phyloP scores from a whole-genome alignment of 1,140 invertebrate genomes.

The Rhopalosiphum maidis region DNA sequence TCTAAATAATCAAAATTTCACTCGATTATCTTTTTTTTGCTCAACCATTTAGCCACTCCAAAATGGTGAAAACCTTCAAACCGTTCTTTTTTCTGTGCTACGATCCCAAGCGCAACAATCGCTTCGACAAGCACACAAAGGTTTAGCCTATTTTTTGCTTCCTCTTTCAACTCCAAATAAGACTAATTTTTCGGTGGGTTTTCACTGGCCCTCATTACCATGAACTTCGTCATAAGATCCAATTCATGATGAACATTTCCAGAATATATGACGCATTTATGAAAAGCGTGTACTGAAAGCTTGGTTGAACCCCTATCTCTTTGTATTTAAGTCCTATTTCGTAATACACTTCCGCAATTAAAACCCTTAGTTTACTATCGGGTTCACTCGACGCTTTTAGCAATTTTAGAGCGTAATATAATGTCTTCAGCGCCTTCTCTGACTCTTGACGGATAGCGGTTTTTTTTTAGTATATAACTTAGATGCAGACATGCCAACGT shows the following conservation, averaged over 20 bases:
- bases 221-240: background rate
- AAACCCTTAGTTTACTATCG: background rate
- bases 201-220: background rate
- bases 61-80: background rate
- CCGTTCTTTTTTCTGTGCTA: background rate
- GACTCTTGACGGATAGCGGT: background rate
- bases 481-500: background rate
- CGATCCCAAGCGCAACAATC: background rate
- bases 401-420: background rate
- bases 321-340: background rate
- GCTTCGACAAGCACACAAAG: background rate
- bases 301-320: background rate
- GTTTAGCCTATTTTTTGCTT: background rate
- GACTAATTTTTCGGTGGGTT: background rate
- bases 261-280: background rate
- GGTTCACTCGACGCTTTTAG: background rate
- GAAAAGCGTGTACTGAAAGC: background rate
- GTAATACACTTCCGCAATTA: background rate
- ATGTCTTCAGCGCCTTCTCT: background rate
- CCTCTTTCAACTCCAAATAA: background rate
- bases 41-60: background rate
- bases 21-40: background rate
- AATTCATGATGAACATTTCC: background rate
- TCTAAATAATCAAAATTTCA: background rate
- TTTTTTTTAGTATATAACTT: background rate